Base-by-base conservation (phyloP, 2,113 vertebrate genomes). In the Columbina picui region DNA sequence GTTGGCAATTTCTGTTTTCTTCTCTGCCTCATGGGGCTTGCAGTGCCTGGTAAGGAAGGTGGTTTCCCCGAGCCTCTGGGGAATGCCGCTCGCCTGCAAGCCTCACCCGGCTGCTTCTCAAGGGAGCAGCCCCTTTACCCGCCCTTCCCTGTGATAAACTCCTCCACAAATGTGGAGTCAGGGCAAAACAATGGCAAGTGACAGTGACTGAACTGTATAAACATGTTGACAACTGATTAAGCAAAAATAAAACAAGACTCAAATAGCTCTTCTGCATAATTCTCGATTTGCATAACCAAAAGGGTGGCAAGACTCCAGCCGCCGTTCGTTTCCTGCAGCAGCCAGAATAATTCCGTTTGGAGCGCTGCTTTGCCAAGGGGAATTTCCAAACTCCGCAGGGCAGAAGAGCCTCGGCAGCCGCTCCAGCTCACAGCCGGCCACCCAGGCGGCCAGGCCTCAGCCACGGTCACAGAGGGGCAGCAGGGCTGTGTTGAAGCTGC, bases 231-330 rank as follows among this genome's bases (percentile, higher is more conserved):
- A 96, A 97, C 91, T 78, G 87, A 96, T 96, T 97, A 95, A 96
- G 89, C 93, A 94, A 97, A 96, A 97, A 95, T 95, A 97, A 96
- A 97, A 91, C 63, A 95, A 84, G 91, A 96, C 93, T 97, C 73
- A 92, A 94, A 94, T 91, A 96, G 71, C 95, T 79, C 69, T 94
- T 96, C 93, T 96, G 93, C 94, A 94, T 97, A 94, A 97, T 96
- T 97, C 93, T 81, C 9, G 5, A 96, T 95, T 96, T 96, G 95
- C 81, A 96, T 95, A 96, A 97, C 94, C 91, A 90, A 94, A 95
- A 97, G 87, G 41, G 91, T 96, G 93, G 94, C 92, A 97, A 87
- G 69, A 41, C 67, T 97, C 93, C 96, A 97, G 81, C 59, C 88
- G 92, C 75, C 4, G 11, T 86, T 94, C 41, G 16, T 94, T 83